phyloP scores from a whole-genome alignment of 2,888 invertebrate genomes.

The Amorpha juglandis region DNA sequence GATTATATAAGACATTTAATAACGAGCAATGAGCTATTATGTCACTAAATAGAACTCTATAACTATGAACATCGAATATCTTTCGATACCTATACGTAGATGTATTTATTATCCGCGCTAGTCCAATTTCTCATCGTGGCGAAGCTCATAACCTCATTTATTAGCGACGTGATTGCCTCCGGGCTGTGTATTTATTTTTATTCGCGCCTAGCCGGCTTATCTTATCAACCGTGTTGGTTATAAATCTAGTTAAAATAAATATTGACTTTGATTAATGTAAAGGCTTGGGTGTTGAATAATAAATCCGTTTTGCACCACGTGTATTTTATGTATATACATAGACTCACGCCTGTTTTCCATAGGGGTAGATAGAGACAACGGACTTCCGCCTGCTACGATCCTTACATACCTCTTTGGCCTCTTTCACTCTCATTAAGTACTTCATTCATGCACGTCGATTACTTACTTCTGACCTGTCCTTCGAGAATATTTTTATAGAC shows the following conservation, averaged over 20 bases:
- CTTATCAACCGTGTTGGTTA: slow-evolving; percentile 27
- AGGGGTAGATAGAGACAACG: too few relatives aligned
- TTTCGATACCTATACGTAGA: neutral
- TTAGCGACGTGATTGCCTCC: slow-evolving; percentile 26
- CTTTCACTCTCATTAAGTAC: too few relatives aligned
- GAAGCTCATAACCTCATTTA: slow-evolving; percentile 28
- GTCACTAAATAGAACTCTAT: too few relatives aligned
- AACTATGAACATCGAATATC: too few relatives aligned
- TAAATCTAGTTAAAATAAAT: slow-evolving; percentile 24
- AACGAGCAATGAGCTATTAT: too few relatives aligned
- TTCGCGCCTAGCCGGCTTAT: neutral
- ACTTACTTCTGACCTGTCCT: too few relatives aligned
- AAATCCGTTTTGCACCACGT: neutral
- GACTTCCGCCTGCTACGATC: too few relatives aligned
- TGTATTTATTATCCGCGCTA: slow-evolving; percentile 6
- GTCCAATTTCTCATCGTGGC: slow-evolving; percentile 18
- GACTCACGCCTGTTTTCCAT: too few relatives aligned
- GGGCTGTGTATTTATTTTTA: slow-evolving; percentile 27
- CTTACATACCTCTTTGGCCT: too few relatives aligned
- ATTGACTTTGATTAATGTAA: slow-evolving; percentile 13
- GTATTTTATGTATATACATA: neutral
- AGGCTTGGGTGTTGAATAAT: neutral
- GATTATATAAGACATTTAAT: neutral
- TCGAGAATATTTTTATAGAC: too few relatives aligned
- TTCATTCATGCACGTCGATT: too few relatives aligned